Conservation (phyloP, 2,797 vertebrate species). For the Ficedula albicollis region DNA sequence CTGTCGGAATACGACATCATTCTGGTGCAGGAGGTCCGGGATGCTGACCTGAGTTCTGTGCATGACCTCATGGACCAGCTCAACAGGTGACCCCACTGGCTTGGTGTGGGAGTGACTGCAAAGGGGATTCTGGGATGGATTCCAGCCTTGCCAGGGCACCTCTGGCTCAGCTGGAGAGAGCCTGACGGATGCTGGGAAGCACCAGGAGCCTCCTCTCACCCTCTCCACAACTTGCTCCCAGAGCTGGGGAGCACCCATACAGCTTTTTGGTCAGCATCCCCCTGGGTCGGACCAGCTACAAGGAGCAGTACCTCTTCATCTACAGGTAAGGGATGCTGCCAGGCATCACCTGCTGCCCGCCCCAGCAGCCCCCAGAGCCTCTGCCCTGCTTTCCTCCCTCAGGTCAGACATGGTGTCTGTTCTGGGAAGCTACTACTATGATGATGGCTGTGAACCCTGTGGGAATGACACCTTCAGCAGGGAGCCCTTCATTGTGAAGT, state of each 20-base stretch:
- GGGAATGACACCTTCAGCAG: slow-evolving; percentile 82
- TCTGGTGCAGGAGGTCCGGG: slow-evolving; percentile 90
- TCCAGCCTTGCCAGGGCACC: background rate
- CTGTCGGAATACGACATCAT: slow-evolving; percentile 82
- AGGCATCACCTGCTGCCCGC: background rate
- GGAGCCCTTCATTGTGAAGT: slow-evolving; percentile 86
- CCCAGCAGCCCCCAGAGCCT: background rate
- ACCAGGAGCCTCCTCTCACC: background rate
- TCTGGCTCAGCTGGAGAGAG: background rate
- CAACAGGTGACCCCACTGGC: slow-evolving; percentile 74
- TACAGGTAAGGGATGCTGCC: slow-evolving; percentile 79
- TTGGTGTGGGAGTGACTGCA: background rate
- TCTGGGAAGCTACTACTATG: slow-evolving; percentile 81
- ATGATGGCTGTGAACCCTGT: slow-evolving; percentile 77
- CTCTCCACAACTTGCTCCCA: background rate
- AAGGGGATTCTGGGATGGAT: background rate
- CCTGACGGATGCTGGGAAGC: background rate
- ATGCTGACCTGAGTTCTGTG: slow-evolving; percentile 79
- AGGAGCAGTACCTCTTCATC: slow-evolving; percentile 87
- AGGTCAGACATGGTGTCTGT: slow-evolving; percentile 80
- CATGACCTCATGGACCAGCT: slow-evolving; percentile 81
- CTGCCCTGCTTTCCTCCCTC: background rate
- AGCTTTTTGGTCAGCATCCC: slow-evolving; percentile 78
- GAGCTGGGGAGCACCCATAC: slow-evolving; percentile 58
- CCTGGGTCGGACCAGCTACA: slow-evolving; percentile 83